Evolutionary conservation across 1,140 invertebrate genomes (phyloP).

Genomic region (Lerema accius): DNA sequence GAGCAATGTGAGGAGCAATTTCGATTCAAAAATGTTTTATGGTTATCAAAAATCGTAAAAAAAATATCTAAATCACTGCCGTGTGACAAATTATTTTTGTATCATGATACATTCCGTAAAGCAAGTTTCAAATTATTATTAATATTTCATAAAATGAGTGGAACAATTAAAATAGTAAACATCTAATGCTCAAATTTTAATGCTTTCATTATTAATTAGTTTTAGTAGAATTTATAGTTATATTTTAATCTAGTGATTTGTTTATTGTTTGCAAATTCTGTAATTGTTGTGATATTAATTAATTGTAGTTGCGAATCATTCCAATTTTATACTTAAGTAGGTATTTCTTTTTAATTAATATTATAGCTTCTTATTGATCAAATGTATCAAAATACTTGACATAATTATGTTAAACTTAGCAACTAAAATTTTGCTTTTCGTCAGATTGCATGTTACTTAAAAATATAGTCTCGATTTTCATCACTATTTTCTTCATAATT

Average conservation of each 20-base stretch:
- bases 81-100: conserved; percentile 3
- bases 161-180: conserved; percentile 37
- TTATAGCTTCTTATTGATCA: conserved; percentile 56
- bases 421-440: conserved; percentile 53
- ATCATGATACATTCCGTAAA: not conserved
- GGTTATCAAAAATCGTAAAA: no score
- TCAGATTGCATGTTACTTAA: conserved; percentile 56
- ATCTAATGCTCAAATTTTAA: conserved; percentile 50
- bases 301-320: conserved; percentile 60
- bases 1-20: no score
- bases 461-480: conserved; percentile 23
- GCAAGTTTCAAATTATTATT: conserved; percentile 54
- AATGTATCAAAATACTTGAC: conserved; percentile 40
- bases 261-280: conserved; percentile 66
- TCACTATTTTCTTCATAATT: conserved; percentile 11
- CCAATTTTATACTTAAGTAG: conserved; percentile 32
- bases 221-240: conserved; percentile 42
- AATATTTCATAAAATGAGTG: conserved; percentile 64
- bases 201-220: conserved; percentile 38
- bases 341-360: conserved; percentile 30
- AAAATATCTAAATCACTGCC: conserved; percentile 27
- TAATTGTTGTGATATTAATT: conserved; percentile 58
- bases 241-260: conserved; percentile 46
- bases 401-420: conserved; percentile 35
- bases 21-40: conserved; percentile 14